Evolutionary conservation across 1,140 invertebrate species (phyloP), one percentile per base, ranked within the genome.

Genomic region (Tribolium castaneum): DNA sequence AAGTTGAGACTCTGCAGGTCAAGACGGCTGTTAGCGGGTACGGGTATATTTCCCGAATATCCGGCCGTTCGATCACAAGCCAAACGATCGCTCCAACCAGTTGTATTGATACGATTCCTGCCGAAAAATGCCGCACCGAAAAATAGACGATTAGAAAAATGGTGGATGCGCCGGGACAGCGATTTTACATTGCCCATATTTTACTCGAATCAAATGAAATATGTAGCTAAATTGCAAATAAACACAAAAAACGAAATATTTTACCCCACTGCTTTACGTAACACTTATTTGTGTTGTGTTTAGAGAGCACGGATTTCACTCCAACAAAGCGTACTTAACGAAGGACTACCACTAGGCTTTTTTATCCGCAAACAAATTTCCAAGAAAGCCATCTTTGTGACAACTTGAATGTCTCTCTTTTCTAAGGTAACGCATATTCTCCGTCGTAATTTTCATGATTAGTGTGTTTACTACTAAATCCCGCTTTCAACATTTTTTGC

Each of bases 1-100:
- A 89, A 35, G 92, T 91, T 51, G 93, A 91, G 6, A 92, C 92
- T 30, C 90, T 91, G 83, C 94, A 94, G 19, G 92, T 92, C 4
- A 93, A 87, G 2, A 94, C 90, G 1, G 88, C 90, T 34, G 89
- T 88, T 62, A 91, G 84, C 76, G 91, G 84, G 82, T 90, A 89
- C 70, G 91, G 86, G 84, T 91, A 88, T 84, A 89, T 86, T 71
- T 92, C 90, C 75, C 90, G 89, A 3, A 90, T 91, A 25, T 89
- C 90, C 1, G 93, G 92, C 14, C 88, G 88, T 83, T 93, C 91
- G 54, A 93, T 86, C 25, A 92, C 86, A 52, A 94, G 85, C 93
- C 93, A 94, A n/a, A 88, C 86, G 4, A 91, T 87, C n/a, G 90
- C 87, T 16, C 91, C 90, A 34, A 91, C 82, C 30, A 92, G 83